Base-by-base conservation (phyloP, 2,888 invertebrate genomes). In the Notodonta ziczac region DNA sequence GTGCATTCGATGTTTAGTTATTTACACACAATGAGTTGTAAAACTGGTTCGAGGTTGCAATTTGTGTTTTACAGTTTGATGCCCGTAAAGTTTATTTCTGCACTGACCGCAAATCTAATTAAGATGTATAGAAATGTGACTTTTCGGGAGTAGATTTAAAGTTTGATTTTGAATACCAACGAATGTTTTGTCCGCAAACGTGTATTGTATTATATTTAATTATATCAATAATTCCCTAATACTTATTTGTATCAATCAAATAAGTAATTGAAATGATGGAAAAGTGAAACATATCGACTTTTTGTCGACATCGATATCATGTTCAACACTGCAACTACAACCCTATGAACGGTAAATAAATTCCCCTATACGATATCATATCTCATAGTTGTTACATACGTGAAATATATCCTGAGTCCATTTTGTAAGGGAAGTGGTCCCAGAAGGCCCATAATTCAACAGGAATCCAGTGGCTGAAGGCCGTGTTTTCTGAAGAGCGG, bases 341-440 rank as follows among this genome's bases (percentile, higher is more conserved):
- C 40, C 14, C 14, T 54, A 58, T 35, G 39, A 50, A 44, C n/a
- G 39, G 24, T 14, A 59, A 58, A 44, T 50, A 24, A 9, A 44
- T 63, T 63, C 52, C 55, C 44, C 51, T 59, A 44, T 59, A 62
- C 60, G 66, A 65, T 59, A 59, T 60, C 70, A 67, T 74, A 76
- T 73, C 69, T 69, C 62, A 58, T 68, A 70, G 35, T 54, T 14
- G 67, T 72, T 70, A 72, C 70, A 68, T 67, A 69, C 67, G 74
- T 72, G 68, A 74, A 72, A 74, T 75, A 75, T 75, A 74, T 73
- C 24, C 62, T 67, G 68, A 66, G 73, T 70, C 73, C 71, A 74
- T 76, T 76, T 61, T 61, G 67, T 67, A 67, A 64, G 70, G 61
- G 64, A 75, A 76, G 70, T 69, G 67, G 40, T 74, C 75, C 74